Conservation (phyloP, 2,797 vertebrate species). For the Centroberyx gerrardi region DNA sequence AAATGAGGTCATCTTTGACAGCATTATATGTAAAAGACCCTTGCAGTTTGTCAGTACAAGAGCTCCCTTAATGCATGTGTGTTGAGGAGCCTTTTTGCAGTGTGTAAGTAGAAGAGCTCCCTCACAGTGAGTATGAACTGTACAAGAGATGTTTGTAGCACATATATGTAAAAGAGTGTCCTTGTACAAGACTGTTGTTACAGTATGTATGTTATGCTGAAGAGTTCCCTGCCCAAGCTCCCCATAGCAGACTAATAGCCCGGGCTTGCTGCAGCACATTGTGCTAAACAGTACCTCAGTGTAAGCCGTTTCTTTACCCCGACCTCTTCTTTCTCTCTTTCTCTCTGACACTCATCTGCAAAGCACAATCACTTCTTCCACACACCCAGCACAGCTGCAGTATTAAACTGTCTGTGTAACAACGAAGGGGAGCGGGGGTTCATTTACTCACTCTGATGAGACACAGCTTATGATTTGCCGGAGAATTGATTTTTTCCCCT, state of each 20-base stretch:
- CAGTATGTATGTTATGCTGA: no score
- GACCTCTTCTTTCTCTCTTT: constrained; percentile 7
- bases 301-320: neutral
- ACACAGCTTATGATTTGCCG: constrained; percentile 74
- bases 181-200: no score
- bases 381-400: constrained; percentile 31
- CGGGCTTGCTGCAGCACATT: neutral
- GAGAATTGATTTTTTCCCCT: constrained; percentile 62
- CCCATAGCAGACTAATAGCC: neutral
- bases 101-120: no score
- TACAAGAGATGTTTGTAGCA: no score
- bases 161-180: no score
- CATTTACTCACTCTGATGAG: constrained; percentile 73
- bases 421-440: constrained; percentile 41
- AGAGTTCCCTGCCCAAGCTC: neutral
- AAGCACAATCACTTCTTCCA: constrained; percentile 14
- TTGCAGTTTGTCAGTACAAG: no score
- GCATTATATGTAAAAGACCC: no score
- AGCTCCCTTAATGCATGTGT: no score
- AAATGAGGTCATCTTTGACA: no score
- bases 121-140: no score
- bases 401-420: constrained; percentile 50
- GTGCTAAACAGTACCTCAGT: neutral
- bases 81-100: no score
- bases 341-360: constrained; percentile 24